Base-by-base conservation (phyloP, 2,888 invertebrate species). In the Diloba caeruleocephala region DNA sequence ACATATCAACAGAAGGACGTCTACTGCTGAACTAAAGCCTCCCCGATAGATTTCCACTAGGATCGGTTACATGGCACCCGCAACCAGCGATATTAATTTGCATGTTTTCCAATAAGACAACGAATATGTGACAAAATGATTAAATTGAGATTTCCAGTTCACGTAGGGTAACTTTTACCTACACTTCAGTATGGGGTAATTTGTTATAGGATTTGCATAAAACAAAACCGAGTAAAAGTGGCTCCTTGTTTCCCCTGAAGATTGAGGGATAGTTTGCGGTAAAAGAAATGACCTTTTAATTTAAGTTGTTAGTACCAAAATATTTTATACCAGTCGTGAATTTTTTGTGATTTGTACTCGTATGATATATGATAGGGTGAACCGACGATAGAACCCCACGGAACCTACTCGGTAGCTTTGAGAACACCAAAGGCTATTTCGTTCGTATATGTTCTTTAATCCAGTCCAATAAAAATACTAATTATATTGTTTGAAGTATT, bases 291-390 rank as follows among this genome's bases (percentile, higher is more conserved):
- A 39, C 33, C 34, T 41, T 33, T 41, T 45, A 17, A 25, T 42
- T 49, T 36, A 43, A 36, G 29, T 41, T 41, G 15, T 21, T 44
- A 53, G 44, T 45, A n/a, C n/a, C n/a, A n/a, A 41, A 45, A 57
- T 48, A 46, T 48, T 51, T 55, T 55, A 26, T 50, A 39, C 50
- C 41, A 44, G 50, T 41, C 32, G 37, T 49, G 52, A n/a, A n/a
- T n/a, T 49, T 56, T 56, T 55, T 55, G 59, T 51, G 51, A 55
- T 59, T 54, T 59, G 43, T 55, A 38, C n/a, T n/a, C n/a, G n/a
- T 52, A 48, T 48, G 52, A 53, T 45, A 48, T 49, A 57, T 28
- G 31, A 17, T 19, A 51, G 19, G 34, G 42, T 17, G 49, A 49
- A 32, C 33, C 42, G 42, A 34, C 28, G 44, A 50, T 59, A 50